Conservation (phyloP, 2,113 vertebrate species). For the Sinocyclocheilus anshuiensis region DNA sequence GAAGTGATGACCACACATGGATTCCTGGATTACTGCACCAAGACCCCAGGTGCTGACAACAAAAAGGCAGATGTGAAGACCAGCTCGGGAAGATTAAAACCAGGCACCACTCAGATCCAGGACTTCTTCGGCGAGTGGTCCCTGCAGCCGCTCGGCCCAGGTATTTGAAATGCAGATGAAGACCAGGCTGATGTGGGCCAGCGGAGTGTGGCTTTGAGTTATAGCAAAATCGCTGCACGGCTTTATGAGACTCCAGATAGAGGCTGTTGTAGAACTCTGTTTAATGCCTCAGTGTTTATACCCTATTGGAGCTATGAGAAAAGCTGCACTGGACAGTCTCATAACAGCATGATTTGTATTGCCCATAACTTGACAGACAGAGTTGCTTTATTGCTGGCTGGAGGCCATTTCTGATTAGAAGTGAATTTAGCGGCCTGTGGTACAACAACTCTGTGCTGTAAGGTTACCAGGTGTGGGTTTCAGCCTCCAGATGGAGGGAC, state of each 20-base stretch:
- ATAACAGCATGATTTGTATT: slow-evolving; percentile 51
- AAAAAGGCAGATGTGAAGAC: slow-evolving; percentile 97
- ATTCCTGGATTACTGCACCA: slow-evolving; percentile 96
- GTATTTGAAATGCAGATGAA: slow-evolving; percentile 70
- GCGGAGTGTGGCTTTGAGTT: slow-evolving; percentile 42
- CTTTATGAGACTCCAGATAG: slow-evolving; percentile 44
- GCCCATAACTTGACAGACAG: slow-evolving; percentile 45
- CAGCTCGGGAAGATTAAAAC: slow-evolving; percentile 86
- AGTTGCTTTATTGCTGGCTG: slow-evolving; percentile 45
- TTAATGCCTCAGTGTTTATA: slow-evolving; percentile 48
- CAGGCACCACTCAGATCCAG: slow-evolving; percentile 87
- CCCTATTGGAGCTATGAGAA: slow-evolving; percentile 34
- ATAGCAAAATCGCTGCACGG: slow-evolving; percentile 5
- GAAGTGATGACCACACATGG: slow-evolving; percentile 95
- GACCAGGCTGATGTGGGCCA: slow-evolving; percentile 11
- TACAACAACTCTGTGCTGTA: not conserved
- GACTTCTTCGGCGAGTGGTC: slow-evolving; percentile 95
- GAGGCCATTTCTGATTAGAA: slow-evolving; percentile 51
- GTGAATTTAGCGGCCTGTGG: slow-evolving; percentile 35
- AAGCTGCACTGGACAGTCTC: slow-evolving; percentile 36
- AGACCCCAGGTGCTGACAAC: slow-evolving; percentile 89
- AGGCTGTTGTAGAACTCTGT: slow-evolving; percentile 37
- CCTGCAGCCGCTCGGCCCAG: slow-evolving; percentile 90
- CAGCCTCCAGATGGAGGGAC: not conserved
- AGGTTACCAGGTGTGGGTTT: not conserved